Evolutionary conservation across 2,113 vertebrate species (phyloP).

Genomic region (Alces alces): DNA sequence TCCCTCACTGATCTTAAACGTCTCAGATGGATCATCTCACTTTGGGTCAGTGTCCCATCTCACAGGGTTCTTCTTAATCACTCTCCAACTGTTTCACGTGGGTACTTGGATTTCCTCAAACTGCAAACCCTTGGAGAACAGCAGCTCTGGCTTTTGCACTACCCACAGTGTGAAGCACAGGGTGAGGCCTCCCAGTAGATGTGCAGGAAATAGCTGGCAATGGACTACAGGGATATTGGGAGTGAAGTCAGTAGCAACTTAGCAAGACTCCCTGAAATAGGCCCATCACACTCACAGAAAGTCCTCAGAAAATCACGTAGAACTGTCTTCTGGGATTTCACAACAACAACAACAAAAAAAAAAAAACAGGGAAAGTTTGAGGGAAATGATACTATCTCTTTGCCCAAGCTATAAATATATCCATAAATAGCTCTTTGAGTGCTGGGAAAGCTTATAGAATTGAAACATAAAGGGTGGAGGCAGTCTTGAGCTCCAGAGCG

Average conservation of each 20-base stretch:
- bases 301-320: neutral
- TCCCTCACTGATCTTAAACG: neutral
- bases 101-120: neutral
- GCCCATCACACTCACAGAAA: neutral
- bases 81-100: neutral
- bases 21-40: neutral
- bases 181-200: neutral
- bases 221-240: neutral
- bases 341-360: neutral
- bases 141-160: neutral
- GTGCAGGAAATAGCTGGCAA: neutral
- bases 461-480: neutral
- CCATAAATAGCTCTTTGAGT: neutral
- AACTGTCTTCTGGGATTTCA: conserved; percentile 1
- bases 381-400: conserved; percentile 4
- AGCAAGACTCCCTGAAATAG: neutral
- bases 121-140: neutral
- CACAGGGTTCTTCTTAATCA: neutral
- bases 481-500: neutral
- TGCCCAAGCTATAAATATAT: neutral
- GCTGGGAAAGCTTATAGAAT: conserved; percentile 12
- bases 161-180: neutral
- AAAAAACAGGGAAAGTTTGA: neutral
- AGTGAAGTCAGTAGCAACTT: neutral
- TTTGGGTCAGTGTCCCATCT: neutral